Evolutionary conservation across 2,113 vertebrate genomes (phyloP).

Genomic region (Synodontis membranacea): DNA sequence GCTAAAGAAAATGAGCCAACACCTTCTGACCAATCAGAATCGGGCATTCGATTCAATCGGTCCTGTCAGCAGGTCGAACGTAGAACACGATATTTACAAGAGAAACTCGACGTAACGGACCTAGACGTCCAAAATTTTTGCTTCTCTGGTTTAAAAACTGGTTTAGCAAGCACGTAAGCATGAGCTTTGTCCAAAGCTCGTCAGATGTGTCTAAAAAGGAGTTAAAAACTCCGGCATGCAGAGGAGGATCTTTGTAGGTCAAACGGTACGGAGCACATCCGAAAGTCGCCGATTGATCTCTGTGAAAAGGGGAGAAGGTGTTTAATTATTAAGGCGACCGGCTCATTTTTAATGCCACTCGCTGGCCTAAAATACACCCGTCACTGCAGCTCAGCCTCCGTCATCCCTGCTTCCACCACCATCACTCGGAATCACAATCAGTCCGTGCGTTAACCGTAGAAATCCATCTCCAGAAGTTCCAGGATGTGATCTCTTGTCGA

Average conservation of each 20-base stretch:
- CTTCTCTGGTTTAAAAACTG: background rate
- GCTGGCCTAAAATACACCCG: slow-evolving; percentile 61
- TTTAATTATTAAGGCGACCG: slow-evolving; percentile 70
- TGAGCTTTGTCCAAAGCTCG: background rate
- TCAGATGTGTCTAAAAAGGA: background rate
- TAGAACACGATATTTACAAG: background rate
- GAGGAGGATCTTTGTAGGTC: slow-evolving; percentile 45
- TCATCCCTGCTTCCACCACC: slow-evolving; percentile 53
- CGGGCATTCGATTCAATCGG: background rate
- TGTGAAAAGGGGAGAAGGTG: slow-evolving; percentile 51
- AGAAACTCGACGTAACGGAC: background rate
- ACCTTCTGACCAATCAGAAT: background rate
- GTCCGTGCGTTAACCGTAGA: background rate
- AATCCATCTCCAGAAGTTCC: background rate
- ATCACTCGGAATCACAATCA: slow-evolving; percentile 60
- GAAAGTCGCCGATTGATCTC: slow-evolving; percentile 67
- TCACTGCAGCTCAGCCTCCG: slow-evolving; percentile 58
- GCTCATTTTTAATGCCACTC: slow-evolving; percentile 60
- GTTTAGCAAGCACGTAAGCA: background rate
- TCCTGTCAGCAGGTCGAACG: too few relatives aligned
- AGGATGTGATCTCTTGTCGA: background rate
- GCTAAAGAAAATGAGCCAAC: too few relatives aligned
- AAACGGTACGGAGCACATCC: slow-evolving; percentile 45
- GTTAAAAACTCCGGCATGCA: slow-evolving; percentile 2
- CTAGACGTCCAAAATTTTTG: background rate